Conservation (phyloP, 2,888 invertebrate genomes). For the Magallana nippona region DNA sequence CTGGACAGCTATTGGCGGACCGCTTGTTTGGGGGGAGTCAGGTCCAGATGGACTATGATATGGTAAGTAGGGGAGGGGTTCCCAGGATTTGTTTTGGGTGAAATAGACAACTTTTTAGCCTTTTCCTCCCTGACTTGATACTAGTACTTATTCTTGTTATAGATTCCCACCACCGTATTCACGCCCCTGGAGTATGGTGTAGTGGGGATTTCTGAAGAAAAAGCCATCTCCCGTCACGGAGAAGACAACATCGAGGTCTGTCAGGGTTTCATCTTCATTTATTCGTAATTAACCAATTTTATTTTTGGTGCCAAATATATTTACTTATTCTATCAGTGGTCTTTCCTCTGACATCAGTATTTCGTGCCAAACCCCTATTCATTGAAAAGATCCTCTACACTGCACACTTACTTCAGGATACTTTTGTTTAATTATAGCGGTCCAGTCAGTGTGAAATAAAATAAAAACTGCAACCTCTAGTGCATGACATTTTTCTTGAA, state of each 20-base stretch:
- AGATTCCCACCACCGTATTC: constrained; percentile 77
- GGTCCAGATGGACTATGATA: constrained; percentile 75
- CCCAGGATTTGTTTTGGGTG: neutral
- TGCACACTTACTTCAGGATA: too few species aligned
- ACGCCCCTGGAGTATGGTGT: constrained; percentile 76
- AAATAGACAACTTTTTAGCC: neutral
- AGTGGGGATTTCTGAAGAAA: constrained; percentile 75
- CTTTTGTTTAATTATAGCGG: too few species aligned
- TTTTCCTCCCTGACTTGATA: neutral
- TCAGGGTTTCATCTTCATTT: neutral
- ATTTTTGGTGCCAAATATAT: too few species aligned
- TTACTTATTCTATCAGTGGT: too few species aligned
- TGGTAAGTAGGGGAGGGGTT: constrained; percentile 49
- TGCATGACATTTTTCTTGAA: too few species aligned
- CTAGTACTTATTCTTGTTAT: neutral
- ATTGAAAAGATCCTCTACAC: too few species aligned
- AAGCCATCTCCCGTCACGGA: constrained; percentile 65
- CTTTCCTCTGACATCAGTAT: too few species aligned
- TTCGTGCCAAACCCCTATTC: too few species aligned
- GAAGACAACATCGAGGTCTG: constrained; percentile 71
- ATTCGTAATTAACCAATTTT: neutral
- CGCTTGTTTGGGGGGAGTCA: constrained; percentile 69
- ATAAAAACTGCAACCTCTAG: too few species aligned
- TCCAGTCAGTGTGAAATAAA: too few species aligned
- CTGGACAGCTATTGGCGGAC: constrained; percentile 72